phyloP scores from a whole-genome alignment of 2,113 vertebrate species.

The Neolamprologus falcicula region DNA sequence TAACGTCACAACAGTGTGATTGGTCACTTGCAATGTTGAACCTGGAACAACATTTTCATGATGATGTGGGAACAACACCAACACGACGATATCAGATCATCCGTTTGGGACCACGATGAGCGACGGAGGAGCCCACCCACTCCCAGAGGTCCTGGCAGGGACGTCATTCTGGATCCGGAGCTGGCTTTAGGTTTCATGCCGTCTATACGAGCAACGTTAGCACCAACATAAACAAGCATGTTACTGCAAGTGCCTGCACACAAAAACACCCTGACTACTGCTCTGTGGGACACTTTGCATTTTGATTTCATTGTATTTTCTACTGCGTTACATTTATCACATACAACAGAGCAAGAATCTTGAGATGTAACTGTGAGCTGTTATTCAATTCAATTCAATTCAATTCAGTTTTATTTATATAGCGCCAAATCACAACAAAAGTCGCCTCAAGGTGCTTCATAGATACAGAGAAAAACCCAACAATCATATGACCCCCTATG shows the following conservation, averaged over 20 bases:
- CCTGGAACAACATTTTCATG: too few relatives aligned
- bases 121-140: background rate
- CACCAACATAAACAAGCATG: background rate
- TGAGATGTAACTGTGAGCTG: background rate
- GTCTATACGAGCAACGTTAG: background rate
- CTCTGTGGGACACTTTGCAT: background rate
- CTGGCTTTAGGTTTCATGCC: rapidly evolving
- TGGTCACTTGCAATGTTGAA: too few relatives aligned
- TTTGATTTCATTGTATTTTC: background rate
- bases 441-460: too few relatives aligned
- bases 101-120: background rate
- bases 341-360: background rate
- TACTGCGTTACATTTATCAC: background rate
- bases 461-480: too few relatives aligned
- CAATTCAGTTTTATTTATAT: too few relatives aligned
- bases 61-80: too few relatives aligned
- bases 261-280: background rate
- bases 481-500: too few relatives aligned
- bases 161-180: background rate
- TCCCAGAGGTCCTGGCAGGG: background rate
- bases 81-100: too few relatives aligned
- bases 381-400: too few relatives aligned
- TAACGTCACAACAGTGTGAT: too few relatives aligned
- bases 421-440: too few relatives aligned
- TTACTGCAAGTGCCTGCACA: background rate